Conservation (phyloP, 2,888 invertebrate genomes). For the Timema cristinae region DNA sequence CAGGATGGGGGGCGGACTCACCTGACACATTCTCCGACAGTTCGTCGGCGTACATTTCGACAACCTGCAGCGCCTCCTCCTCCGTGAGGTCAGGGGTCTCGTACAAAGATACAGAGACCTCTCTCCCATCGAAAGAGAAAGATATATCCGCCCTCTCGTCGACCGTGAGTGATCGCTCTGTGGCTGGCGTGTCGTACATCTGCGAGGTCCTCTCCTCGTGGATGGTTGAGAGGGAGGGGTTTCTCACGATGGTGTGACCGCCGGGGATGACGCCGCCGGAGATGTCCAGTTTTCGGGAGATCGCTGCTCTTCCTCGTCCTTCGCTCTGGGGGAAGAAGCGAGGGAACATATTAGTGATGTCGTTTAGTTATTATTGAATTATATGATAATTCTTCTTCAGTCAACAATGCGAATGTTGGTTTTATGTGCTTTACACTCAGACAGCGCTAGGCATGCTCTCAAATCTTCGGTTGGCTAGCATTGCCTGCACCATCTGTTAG, state of each 20-base stretch:
- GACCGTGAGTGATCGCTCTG: constrained; percentile 61
- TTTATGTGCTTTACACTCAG: no score
- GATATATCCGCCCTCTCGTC: constrained; percentile 78
- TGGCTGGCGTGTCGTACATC: constrained; percentile 77
- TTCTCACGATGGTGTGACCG: constrained; percentile 54
- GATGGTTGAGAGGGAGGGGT: constrained; percentile 84
- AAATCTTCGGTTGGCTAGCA: no score
- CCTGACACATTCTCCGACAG: constrained; percentile 79
- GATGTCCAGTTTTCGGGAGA: no score
- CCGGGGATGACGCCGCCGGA: not conserved
- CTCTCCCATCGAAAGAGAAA: constrained; percentile 87
- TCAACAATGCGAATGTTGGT: no score
- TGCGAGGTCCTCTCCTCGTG: constrained; percentile 88
- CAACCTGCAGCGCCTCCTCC: constrained; percentile 85
- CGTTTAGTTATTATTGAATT: no score
- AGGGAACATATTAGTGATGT: no score
- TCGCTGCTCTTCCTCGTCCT: no score
- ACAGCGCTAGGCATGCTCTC: no score
- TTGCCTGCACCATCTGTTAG: no score
- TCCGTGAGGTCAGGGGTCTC: constrained; percentile 91
- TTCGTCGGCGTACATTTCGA: constrained; percentile 93
- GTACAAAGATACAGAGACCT: constrained; percentile 84
- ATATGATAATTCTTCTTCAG: no score
- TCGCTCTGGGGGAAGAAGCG: no score
- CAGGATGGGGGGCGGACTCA: constrained; percentile 37